These are phyloP conservation scores for Lepilemur septentrionalis DNA, from an alignment of 2,797 vertebrate genomes.

Conservation along the genomic window DNA sequence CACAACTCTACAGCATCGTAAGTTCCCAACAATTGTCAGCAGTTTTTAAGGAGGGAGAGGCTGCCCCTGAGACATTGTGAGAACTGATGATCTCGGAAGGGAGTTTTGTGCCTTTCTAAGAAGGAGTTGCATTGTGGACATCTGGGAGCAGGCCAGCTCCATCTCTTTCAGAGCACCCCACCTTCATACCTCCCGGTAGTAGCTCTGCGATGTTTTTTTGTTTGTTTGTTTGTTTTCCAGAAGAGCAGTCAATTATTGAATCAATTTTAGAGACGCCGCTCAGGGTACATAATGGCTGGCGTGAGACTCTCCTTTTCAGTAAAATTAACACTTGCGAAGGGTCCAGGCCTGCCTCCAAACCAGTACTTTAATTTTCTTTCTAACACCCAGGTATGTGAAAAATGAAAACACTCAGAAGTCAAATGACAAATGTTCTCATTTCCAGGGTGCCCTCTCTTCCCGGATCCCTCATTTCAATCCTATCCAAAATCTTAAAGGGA, in stretches of 20 bases:
- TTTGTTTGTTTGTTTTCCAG: no score
- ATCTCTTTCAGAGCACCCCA: neutral
- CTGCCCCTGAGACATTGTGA: neutral
- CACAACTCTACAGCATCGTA: neutral
- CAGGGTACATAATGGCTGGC: neutral
- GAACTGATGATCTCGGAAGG: neutral
- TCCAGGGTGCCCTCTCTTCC: neutral
- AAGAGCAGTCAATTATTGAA: neutral
- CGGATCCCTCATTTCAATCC: neutral
- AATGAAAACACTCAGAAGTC: neutral
- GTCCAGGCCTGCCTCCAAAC: neutral
- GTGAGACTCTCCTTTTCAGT: neutral
- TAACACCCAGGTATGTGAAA: neutral
- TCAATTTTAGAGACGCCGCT: neutral
- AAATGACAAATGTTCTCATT: neutral
- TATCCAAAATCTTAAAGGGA: conserved; percentile 46
- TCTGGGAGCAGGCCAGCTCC: neutral
- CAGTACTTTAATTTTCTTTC: neutral
- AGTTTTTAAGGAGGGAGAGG: neutral
- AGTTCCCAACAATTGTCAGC: neutral
- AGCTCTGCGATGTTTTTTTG: neutral
- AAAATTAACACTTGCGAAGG: conserved; percentile 24
- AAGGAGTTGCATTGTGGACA: fast-evolving
- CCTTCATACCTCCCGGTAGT: fast-evolving
- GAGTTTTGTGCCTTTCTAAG: neutral